Evolutionary conservation across 2,888 invertebrate species (phyloP).

Genomic region (Zhuqinia jingwanae): DNA sequence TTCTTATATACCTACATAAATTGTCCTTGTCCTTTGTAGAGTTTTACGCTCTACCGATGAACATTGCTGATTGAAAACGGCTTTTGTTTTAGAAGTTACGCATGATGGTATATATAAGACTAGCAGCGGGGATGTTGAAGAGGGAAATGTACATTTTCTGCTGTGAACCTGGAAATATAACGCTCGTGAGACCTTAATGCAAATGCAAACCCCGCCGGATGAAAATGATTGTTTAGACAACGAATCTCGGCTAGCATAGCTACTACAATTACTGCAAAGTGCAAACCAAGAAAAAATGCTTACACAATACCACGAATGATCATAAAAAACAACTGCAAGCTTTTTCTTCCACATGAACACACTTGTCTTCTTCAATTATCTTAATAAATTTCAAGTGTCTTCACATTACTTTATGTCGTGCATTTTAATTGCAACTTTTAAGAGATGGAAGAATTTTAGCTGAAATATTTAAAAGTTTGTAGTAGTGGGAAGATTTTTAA

Average conservation of each 20-base stretch:
- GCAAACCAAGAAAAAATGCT: conserved; percentile 5
- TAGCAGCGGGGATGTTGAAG: not conserved
- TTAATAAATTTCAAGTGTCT: conserved; percentile 32
- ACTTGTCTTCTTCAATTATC: conserved; percentile 62
- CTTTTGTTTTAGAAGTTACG: conserved; percentile 43
- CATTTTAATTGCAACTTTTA: conserved; percentile 3
- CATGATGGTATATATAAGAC: too few relatives aligned
- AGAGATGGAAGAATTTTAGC: too few relatives aligned
- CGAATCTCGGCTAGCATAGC: not conserved
- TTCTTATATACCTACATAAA: conserved; percentile 20
- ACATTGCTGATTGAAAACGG: conserved; percentile 56
- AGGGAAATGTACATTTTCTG: not conserved
- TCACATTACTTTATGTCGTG: not conserved
- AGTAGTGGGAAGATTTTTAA: too few relatives aligned
- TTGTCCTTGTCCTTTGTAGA: not conserved
- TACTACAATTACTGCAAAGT: conserved; percentile 10
- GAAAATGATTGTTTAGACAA: conserved; percentile 34
- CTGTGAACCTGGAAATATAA: conserved; percentile 23
- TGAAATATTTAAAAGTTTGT: too few relatives aligned
- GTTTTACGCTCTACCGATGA: not conserved
- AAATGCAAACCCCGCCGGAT: conserved; percentile 30
- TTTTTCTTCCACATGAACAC: conserved; percentile 7
- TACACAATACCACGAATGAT: not conserved
- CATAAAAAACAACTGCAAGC: conserved; percentile 29
- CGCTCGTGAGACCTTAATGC: conserved; percentile 23